A percentile compares a stretch with the other conserved stretches of the same genome.
Evolutionary conservation across 2,113 vertebrate species (phyloP).

Genomic region (Amblyopsis rosae): DNA sequence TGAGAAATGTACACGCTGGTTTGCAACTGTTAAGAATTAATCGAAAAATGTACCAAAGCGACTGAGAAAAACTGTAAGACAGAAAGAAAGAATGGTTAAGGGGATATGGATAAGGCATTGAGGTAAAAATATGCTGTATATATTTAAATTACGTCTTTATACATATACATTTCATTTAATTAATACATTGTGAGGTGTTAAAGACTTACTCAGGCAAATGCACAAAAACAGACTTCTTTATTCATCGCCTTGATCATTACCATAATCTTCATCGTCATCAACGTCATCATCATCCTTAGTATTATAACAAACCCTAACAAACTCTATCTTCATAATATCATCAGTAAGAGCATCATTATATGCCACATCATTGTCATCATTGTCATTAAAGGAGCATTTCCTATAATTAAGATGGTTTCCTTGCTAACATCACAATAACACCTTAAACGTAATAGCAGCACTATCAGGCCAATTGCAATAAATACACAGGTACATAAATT

Average conservation of each 20-base stretch:
- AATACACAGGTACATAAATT: conserved; percentile 38
- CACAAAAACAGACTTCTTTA: conserved; percentile 37
- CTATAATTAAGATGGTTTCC: neutral
- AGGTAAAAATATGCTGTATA: too few relatives aligned
- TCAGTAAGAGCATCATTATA: conserved; percentile 5
- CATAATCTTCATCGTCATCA: neutral
- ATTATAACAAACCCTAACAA: conserved; percentile 15
- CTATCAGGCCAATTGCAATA: conserved; percentile 36
- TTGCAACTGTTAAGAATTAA: too few relatives aligned
- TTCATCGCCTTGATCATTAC: conserved; percentile 1
- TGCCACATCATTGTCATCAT: neutral
- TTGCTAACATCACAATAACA: neutral
- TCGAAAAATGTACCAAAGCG: too few relatives aligned
- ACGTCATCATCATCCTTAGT: conserved; percentile 8
- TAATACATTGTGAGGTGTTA: neutral
- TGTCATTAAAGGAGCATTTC: neutral
- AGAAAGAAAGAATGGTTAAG: too few relatives aligned
- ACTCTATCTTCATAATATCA: neutral
- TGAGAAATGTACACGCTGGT: too few relatives aligned
- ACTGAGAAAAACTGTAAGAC: too few relatives aligned
- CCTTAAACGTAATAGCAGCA: conserved; percentile 27
- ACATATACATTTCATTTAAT: neutral
- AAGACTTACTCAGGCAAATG: neutral
- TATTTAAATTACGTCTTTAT: neutral
- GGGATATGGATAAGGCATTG: too few relatives aligned